Conservation (phyloP, 2,888 invertebrate species). For the Trichopoda pennipes region DNA sequence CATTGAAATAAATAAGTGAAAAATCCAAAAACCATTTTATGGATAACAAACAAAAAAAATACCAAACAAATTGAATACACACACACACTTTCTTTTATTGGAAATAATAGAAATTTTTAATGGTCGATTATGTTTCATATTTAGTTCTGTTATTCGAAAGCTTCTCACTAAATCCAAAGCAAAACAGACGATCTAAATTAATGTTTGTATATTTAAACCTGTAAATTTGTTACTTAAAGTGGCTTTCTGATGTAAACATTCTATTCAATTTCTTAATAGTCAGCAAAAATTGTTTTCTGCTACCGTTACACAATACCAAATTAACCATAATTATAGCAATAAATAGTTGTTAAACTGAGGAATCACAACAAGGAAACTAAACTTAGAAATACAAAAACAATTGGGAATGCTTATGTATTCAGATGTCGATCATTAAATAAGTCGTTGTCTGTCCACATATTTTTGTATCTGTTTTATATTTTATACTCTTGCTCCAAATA, state of each 20-base stretch:
- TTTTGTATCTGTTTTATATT: constrained; percentile 10
- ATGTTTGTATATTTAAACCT: constrained; percentile 32
- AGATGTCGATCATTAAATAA: constrained; percentile 3
- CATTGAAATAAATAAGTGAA: too few relatives aligned
- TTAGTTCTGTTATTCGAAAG: neutral
- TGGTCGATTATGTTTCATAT: neutral
- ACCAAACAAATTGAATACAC: too few relatives aligned
- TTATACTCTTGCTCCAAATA: constrained; percentile 52
- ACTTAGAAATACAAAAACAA: neutral
- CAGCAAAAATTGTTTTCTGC: neutral
- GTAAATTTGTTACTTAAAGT: constrained; percentile 37
- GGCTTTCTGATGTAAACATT: constrained; percentile 16
- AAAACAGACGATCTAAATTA: constrained; percentile 35
- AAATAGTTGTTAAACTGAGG: constrained; percentile 42
- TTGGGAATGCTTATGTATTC: constrained; percentile 2
- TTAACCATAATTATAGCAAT: constrained; percentile 60
- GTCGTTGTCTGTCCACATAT: constrained; percentile 1
- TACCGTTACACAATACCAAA: constrained; percentile 63
- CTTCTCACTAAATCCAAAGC: neutral
- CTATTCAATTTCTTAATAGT: constrained; percentile 19
- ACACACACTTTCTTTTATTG: neutral
- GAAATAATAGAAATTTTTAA: neutral
- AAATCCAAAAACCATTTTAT: too few relatives aligned
- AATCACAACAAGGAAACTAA: constrained; percentile 13
- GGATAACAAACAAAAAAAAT: too few relatives aligned